Base-by-base conservation (phyloP, 2,797 vertebrate species). In the Microhierax caerulescens region DNA sequence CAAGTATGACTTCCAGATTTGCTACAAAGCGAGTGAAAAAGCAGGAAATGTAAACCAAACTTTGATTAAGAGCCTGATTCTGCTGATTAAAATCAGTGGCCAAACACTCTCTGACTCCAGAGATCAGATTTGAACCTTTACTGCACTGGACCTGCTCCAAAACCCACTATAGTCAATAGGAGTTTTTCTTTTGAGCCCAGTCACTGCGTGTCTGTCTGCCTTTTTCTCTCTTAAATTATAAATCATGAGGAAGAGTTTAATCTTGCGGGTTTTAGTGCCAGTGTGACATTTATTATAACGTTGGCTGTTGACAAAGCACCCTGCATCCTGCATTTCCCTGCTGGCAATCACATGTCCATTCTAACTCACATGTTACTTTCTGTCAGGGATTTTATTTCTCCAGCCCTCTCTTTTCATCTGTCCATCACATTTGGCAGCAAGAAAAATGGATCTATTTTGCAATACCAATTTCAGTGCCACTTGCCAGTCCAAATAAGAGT, bases 401-500 rank as follows among this genome's bases (percentile, higher is more conserved):
- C 69, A 84, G 1, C 61, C 67, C 54, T 90, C 56, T 86, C 79
- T 95, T 96, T 94, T 95, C 90, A 92, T 87, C 95, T 95, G 92
- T 75, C 96, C 94, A 88, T 95, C 92, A 91, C 78, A 13, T 70
- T 25, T 86, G 88, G 87, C 89, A 93, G 90, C 48, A 95, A 97
- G 94, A 95, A 96, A 93, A 96, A 96, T 86, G 90, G 91, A 85
- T 96, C 73, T 72, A 22, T 96, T 94, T 88, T 93, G 91, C 93
- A 88, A 56, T 84, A 93, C 88, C 86, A 73, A 80, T 95, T 96
- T 91, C 93, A 79, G 93, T 96, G 96, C 95, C 96, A 92, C 93
- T 97, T 96, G 96, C 95, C 95, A 97, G 92, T 94, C 92, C 93
- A 95, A 95, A 97, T 96, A 97, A 88, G 85, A 79, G 78, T 48